phyloP scores from a whole-genome alignment of 2,888 invertebrate genomes.

The Alsophila aescularia region DNA sequence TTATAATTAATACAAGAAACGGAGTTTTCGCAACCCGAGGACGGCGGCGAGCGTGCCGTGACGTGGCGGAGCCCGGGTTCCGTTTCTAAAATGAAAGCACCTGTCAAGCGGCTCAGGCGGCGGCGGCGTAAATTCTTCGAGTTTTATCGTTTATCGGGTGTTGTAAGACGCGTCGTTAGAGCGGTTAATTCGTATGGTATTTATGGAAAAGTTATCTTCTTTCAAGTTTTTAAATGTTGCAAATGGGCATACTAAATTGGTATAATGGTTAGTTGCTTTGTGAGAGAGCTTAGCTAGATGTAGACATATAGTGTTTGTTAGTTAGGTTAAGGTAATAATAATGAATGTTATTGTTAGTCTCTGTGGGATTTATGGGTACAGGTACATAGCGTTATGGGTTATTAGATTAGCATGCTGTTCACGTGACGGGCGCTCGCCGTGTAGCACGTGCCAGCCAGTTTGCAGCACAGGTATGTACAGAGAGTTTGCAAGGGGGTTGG shows the following conservation, averaged over 20 bases:
- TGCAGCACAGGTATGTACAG: slow-evolving; percentile 46
- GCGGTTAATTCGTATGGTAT: slow-evolving; percentile 6
- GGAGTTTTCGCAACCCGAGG: slow-evolving; percentile 52
- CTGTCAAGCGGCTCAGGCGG: slow-evolving; percentile 47
- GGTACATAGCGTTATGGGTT: slow-evolving; percentile 51
- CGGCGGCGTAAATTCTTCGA: slow-evolving; percentile 44
- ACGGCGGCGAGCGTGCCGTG: slow-evolving; percentile 40
- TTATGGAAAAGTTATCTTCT: background rate
- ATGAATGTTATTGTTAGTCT: slow-evolving; percentile 1
- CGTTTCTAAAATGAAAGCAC: slow-evolving; percentile 68
- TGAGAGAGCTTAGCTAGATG: slow-evolving; percentile 6
- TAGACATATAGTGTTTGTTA: slow-evolving; percentile 13
- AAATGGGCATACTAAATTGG: background rate
- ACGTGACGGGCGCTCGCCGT: slow-evolving; percentile 56
- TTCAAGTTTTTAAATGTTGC: background rate
- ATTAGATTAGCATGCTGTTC: slow-evolving; percentile 50
- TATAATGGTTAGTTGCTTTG: background rate
- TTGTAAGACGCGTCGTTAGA: slow-evolving; percentile 24
- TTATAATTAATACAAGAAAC: slow-evolving; percentile 53
- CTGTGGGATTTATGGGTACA: slow-evolving; percentile 36
- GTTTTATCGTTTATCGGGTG: slow-evolving; percentile 42
- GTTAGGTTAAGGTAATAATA: slow-evolving; percentile 8
- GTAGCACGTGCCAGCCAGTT: slow-evolving; percentile 55
- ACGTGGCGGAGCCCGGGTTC: slow-evolving; percentile 51
- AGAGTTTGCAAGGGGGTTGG: slow-evolving; percentile 53